Conservation (phyloP, 1,140 invertebrate genomes). For the Melitaea cinxia region DNA sequence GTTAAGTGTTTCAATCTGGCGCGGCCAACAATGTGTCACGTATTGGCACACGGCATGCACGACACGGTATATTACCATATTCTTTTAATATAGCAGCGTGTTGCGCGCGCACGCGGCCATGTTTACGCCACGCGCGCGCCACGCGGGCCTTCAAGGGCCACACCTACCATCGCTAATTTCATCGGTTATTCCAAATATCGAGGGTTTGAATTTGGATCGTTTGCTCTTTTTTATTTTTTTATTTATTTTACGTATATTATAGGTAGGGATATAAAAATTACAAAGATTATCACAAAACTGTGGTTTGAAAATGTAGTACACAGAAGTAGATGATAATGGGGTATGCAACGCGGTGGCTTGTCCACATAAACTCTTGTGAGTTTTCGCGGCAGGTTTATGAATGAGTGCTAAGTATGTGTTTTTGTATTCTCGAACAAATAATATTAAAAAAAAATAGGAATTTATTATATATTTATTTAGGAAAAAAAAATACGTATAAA, state of each 20-base stretch:
- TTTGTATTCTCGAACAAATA: too few relatives aligned
- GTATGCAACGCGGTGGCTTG: too few relatives aligned
- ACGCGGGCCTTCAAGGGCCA: constrained; percentile 54
- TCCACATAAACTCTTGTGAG: too few relatives aligned
- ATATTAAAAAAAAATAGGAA: too few relatives aligned
- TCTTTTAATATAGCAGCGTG: constrained; percentile 60
- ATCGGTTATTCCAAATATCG: constrained; percentile 49
- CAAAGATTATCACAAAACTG: neutral
- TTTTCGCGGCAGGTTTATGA: too few relatives aligned
- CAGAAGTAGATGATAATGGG: too few relatives aligned
- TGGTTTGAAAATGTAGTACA: too few relatives aligned
- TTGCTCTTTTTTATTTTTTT: constrained; percentile 55
- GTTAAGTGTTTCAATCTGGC: constrained; percentile 63
- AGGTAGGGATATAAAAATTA: neutral
- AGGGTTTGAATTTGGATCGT: constrained; percentile 46
- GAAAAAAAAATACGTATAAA: too few relatives aligned
- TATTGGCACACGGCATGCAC: constrained; percentile 37
- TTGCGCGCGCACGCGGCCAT: constrained; percentile 60
- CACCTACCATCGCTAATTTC: constrained; percentile 60
- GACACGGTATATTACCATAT: constrained; percentile 58
- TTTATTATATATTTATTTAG: too few relatives aligned
- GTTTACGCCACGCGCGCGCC: constrained; percentile 57
- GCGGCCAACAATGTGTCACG: constrained; percentile 48
- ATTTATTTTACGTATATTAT: constrained; percentile 20
- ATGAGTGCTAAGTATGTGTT: too few relatives aligned